phyloP scores from a whole-genome alignment of 2,797 vertebrate genomes.

The Natrix natrix region DNA sequence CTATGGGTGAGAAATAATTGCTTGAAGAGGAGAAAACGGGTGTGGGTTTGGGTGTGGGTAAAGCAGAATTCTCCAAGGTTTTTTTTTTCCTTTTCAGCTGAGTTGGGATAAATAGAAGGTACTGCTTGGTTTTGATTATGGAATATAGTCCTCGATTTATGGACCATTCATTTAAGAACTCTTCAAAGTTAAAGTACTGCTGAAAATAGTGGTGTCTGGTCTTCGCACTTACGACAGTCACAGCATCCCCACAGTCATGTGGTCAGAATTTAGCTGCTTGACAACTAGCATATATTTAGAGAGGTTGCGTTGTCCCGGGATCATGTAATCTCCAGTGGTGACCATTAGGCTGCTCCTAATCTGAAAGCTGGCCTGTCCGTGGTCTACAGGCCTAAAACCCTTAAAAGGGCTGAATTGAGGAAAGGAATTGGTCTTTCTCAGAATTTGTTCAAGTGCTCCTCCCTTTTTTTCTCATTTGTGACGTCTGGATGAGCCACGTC shows the following conservation, averaged over 20 bases:
- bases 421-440: neutral
- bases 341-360: neutral
- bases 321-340: neutral
- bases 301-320: neutral
- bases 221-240: neutral
- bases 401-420: neutral
- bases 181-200: neutral
- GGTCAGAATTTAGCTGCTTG: neutral
- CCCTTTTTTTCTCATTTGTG: neutral
- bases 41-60: neutral
- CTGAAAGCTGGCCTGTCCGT: neutral
- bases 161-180: neutral
- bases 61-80: neutral
- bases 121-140: neutral
- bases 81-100: neutral
- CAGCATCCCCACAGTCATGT: neutral
- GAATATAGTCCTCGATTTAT: neutral
- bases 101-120: neutral
- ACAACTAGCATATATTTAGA: neutral
- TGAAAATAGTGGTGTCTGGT: neutral
- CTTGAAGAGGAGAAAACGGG: neutral
- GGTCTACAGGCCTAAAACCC: neutral
- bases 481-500: fast-evolving
- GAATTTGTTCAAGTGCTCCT: neutral
- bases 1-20: neutral